These are phyloP conservation scores for Brienomyrus longianalis DNA, from an alignment of 2,113 vertebrate species.

Conservation along the genomic window DNA sequence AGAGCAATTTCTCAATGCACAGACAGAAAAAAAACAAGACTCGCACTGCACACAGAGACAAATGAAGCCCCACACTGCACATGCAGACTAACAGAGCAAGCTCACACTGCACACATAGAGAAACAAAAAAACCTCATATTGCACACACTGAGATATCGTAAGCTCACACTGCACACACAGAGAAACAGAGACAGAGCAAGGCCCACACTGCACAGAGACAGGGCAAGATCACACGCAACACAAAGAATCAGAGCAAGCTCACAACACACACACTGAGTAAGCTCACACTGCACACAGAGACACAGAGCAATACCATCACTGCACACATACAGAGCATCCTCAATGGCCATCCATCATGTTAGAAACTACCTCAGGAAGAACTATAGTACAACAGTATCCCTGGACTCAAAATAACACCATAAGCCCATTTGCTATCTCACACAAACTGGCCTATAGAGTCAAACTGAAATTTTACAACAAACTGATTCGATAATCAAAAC, in stretches of 20 bases:
- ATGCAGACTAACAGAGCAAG: background rate
- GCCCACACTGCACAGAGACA: background rate
- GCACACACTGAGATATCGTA: background rate
- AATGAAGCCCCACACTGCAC: background rate
- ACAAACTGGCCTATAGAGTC: background rate
- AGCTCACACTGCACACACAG: background rate
- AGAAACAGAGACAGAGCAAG: no score
- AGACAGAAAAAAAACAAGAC: background rate
- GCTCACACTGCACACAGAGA: background rate
- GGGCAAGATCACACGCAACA: background rate
- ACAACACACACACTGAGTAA: background rate
- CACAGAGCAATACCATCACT: background rate
- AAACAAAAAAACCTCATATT: background rate
- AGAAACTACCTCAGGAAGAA: background rate
- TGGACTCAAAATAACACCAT: background rate
- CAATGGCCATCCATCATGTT: background rate
- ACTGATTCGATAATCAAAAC: background rate
- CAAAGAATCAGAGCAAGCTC: background rate
- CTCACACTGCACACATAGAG: background rate
- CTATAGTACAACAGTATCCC: background rate
- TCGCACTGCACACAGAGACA: background rate
- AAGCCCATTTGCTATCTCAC: background rate
- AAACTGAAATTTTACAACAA: background rate
- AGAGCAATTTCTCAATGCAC: background rate
- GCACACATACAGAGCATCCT: background rate